Evolutionary conservation across 2,888 invertebrate species (phyloP).

Genomic region (Pristionchus fissidentatus): DNA sequence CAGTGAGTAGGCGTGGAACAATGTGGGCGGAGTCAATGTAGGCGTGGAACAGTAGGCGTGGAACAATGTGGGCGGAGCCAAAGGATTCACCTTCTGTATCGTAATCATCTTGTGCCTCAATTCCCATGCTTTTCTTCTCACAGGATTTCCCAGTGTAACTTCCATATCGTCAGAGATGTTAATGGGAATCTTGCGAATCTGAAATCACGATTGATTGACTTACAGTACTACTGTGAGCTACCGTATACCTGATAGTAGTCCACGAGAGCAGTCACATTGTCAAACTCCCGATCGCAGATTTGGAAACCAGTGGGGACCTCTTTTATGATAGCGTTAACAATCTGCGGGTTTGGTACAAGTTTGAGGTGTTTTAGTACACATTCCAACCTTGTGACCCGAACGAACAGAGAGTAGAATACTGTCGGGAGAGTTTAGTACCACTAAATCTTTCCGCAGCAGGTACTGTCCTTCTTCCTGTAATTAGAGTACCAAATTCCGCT

Average conservation of each 20-base stretch:
- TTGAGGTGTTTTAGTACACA: no score
- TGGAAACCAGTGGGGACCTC: constrained; percentile 42
- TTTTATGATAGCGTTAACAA: constrained; percentile 50
- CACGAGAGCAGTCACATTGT: constrained; percentile 49
- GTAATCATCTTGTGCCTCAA: constrained; percentile 55
- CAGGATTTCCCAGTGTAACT: constrained; percentile 50
- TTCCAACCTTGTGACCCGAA: neutral
- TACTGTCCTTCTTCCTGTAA: constrained; percentile 33
- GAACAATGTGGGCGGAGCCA: neutral
- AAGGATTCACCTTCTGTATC: constrained; percentile 46
- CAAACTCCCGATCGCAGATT: constrained; percentile 50
- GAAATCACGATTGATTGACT: neutral
- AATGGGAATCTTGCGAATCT: constrained; percentile 52
- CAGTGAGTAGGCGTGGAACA: neutral
- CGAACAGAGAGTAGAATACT: constrained; percentile 13
- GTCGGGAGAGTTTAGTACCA: neutral
- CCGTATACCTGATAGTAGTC: constrained; percentile 52
- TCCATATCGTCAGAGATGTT: constrained; percentile 40
- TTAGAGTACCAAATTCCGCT: neutral
- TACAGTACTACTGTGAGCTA: constrained; percentile 20
- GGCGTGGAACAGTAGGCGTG: neutral
- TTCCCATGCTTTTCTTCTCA: constrained; percentile 56
- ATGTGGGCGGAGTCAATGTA: neutral
- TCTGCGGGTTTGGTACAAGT: constrained; percentile 42
- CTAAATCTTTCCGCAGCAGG: constrained; percentile 31